These are phyloP conservation scores for Trachymyrmex septentrionalis DNA, from an alignment of 1,140 invertebrate genomes.

Conservation along the genomic window DNA sequence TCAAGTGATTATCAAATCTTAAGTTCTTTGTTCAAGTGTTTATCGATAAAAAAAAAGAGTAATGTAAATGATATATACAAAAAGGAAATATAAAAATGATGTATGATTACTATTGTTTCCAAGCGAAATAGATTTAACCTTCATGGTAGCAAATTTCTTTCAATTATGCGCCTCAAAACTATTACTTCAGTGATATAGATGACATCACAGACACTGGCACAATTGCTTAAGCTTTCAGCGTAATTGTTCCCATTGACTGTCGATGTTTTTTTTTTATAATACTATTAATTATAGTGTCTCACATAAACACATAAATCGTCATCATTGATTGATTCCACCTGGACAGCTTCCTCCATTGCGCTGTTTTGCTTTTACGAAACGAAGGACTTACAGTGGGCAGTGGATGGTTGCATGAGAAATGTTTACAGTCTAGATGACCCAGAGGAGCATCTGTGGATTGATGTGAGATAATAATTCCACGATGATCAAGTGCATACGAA, in stretches of 20 bases:
- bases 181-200: conserved; percentile 53
- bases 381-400: conserved; percentile 83
- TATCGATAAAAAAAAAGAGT: conserved; percentile 61
- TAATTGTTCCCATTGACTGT: conserved; percentile 75
- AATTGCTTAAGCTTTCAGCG: conserved; percentile 51
- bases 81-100: conserved; percentile 76
- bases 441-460: conserved; percentile 78
- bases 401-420: conserved; percentile 81
- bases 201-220: conserved; percentile 77
- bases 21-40: conserved; percentile 58
- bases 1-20: conserved; percentile 59
- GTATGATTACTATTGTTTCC: conserved; percentile 63
- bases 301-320: conserved; percentile 50
- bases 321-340: conserved; percentile 64
- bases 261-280: conserved; percentile 69
- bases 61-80: conserved; percentile 73
- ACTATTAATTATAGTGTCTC: conserved; percentile 71
- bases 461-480: conserved; percentile 67
- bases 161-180: conserved; percentile 14
- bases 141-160: conserved; percentile 37
- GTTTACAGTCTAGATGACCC: conserved; percentile 82
- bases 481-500: conserved; percentile 84
- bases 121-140: conserved; percentile 51
- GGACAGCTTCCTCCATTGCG: conserved; percentile 65
- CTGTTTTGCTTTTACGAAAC: conserved; percentile 74